phyloP scores from a whole-genome alignment of 2,113 vertebrate genomes.

The Tetrax tetrax region DNA sequence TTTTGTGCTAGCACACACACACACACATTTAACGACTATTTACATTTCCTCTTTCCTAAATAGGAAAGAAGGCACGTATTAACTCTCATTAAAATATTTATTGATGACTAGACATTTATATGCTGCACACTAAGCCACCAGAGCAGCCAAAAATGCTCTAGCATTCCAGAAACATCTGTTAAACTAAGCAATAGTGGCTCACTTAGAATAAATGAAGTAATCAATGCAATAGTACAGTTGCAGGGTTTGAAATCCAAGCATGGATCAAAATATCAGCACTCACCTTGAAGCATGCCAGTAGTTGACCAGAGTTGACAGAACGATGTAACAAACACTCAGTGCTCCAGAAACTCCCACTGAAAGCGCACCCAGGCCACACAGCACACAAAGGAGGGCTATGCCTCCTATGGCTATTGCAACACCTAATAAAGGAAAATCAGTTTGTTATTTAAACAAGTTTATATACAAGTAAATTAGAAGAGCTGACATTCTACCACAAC shows the following conservation, averaged over 20 bases:
- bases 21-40: neutral
- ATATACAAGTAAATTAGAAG: neutral
- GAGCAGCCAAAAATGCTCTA: neutral
- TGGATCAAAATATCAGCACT: neutral
- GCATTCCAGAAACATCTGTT: neutral
- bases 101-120: neutral
- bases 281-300: slow-evolving; percentile 70
- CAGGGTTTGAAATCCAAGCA: neutral
- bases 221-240: neutral
- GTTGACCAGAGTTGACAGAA: slow-evolving; percentile 72
- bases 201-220: neutral
- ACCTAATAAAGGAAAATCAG: slow-evolving; percentile 58
- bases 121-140: neutral
- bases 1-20: neutral
- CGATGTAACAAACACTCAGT: slow-evolving; percentile 68
- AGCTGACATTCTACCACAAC: neutral
- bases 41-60: neutral
- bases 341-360: slow-evolving; percentile 76
- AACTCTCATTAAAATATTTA: neutral
- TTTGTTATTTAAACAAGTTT: neutral
- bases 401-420: slow-evolving; percentile 80
- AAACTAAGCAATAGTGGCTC: neutral
- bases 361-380: slow-evolving; percentile 79
- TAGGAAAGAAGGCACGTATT: neutral
- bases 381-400: slow-evolving; percentile 79